Base-by-base conservation (phyloP, 1,140 invertebrate genomes). In the Drosophila arizonae region DNA sequence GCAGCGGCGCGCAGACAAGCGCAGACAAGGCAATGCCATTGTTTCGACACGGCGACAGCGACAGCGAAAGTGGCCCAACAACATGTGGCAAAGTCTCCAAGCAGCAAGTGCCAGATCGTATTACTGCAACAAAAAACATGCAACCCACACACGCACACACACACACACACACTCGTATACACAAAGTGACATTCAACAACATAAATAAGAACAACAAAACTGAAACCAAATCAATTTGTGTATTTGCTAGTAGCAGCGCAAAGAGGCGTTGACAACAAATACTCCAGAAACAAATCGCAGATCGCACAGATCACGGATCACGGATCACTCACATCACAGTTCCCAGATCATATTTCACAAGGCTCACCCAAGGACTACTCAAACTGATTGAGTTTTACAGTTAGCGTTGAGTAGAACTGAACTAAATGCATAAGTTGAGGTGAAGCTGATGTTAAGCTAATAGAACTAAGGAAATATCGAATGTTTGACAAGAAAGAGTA, bases 141-240 rank as follows among this genome's bases (percentile, higher is more conserved):
- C 77, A 66, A 72, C 77, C 75, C 77, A 77, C 75, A 77, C 46
- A 46, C 54, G 43, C 17, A 48, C 50, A 21, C 41, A 48, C 41
- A 43, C 41, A 43, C 41, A 6, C 41, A 43, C 41, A 43, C 41
- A 11, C 39, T 24, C 21, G 21, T 1, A 4, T 6, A 45, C 73
- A 48, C 77, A 67, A 62, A 78, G 65, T 81, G 81, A 85, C 81
- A 85, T 80, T 86, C 81, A 64, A 75, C 76, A 81, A 81, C 79
- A 82, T 82, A 86, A 86, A 85, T 85, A 85, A 85, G 45, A 68
- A 15, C 56, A 60, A 48, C 39, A 64, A 62, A 79, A 60, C 63
- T 56, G 58, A 76, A 78, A 66, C 43, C 60, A 60, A 70, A 74
- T 71, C 79, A 75, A 81, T 71, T 81, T 74, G 64, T 72, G 41